Evolutionary conservation across 2,797 vertebrate genomes (phyloP), one percentile per base, ranked within the genome.

Genomic region (Stomatorhinus walkeri): DNA sequence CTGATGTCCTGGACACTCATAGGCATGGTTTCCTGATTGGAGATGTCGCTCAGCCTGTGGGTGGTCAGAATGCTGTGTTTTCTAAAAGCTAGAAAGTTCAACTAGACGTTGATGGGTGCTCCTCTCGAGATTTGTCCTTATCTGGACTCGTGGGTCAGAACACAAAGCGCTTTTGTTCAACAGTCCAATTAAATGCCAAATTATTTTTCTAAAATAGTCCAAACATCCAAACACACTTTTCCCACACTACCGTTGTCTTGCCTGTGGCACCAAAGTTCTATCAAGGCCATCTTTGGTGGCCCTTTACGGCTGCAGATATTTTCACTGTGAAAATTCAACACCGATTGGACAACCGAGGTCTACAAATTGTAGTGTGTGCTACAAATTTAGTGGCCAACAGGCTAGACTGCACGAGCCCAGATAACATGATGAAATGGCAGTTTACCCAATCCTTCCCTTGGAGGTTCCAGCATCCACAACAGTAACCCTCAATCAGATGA

Each of bases 311-410:
- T 76, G 32, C 28, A 40, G 32, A 79, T 43, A 79, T 40, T 40
- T 76, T 16, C 68, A 40, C 32, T 16, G 28, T 36, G 72, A 79
- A 76, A 40, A 40, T 2, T 76, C 4, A 32, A 28, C 61, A 4
- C 3, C 1, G 9, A 32, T 24, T 68, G 61, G 9, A 32, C 72
- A 16, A 4, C 36, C 2, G 5, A 43, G 36, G 14, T 16, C 72
- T 43, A 36, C 72, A 94, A 94, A 92, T 48, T 85, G 61, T 81
- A 90, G 84, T 49, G 9, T 49, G 24, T 19, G 36, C 14, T 76
- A 76, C 32, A 40, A 40, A 40, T 40, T 40, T 76, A 40, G 32
- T 22, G 4, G 32, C 32, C 14, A 19, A 19, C 32, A 22, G 16
- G 32, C 32, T 40, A 76, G 14, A 6, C 68, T 36, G 32, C 32